Conservation (phyloP, 2,113 vertebrate species). For the Dicaeum eximium region DNA sequence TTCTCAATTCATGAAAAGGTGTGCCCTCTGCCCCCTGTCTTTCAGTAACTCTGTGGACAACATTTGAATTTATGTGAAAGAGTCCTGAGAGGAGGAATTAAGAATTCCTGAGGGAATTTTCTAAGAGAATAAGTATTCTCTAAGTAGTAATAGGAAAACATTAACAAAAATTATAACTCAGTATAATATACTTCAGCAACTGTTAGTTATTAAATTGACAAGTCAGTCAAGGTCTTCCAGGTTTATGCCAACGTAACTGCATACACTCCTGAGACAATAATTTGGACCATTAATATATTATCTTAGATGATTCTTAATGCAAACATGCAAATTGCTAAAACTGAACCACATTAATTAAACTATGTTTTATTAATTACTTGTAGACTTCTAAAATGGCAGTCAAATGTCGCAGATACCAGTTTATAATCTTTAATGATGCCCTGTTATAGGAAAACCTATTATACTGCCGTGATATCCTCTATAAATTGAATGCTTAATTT, state of each 20-base stretch:
- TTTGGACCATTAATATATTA: slow-evolving; percentile 27
- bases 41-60: not conserved
- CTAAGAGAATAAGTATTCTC: not conserved
- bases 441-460: not conserved
- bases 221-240: slow-evolving; percentile 7
- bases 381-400: slow-evolving; percentile 4
- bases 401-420: not conserved
- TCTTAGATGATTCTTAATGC: not conserved
- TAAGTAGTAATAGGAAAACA: not conserved
- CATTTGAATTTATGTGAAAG: not conserved
- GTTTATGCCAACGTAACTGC: not conserved
- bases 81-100: not conserved
- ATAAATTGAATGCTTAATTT: not conserved
- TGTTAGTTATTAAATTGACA: slow-evolving; percentile 23
- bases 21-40: not conserved
- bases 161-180: not conserved
- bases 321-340: not conserved
- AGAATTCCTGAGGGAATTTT: not conserved
- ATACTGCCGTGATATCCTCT: not conserved
- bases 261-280: not conserved
- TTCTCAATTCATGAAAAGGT: not conserved
- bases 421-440: slow-evolving; percentile 7
- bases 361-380: slow-evolving; percentile 30
- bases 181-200: not conserved
- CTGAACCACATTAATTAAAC: not conserved